Evolutionary conservation across 2,113 vertebrate species (phyloP).

Genomic region (Gambusia holbrooki): DNA sequence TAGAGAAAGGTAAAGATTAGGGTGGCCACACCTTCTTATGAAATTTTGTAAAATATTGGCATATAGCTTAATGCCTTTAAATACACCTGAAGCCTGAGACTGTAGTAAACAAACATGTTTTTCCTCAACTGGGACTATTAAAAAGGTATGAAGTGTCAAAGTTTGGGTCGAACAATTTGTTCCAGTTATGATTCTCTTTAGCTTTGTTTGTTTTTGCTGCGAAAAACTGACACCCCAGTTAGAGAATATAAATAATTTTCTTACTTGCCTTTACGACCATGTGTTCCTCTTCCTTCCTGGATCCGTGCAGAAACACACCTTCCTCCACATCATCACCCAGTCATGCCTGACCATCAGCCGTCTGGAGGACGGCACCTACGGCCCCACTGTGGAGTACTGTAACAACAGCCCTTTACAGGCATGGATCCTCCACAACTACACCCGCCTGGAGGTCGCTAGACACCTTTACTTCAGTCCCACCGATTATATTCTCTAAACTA

Average conservation of each 20-base stretch:
- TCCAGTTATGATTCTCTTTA: neutral
- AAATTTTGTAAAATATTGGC: too few species aligned
- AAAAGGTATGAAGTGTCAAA: neutral
- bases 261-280: constrained; percentile 48
- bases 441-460: constrained; percentile 85
- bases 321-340: constrained; percentile 92
- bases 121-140: neutral
- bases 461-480: constrained; percentile 89
- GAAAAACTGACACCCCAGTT: constrained; percentile 5
- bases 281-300: constrained; percentile 58
- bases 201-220: neutral
- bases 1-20: neutral
- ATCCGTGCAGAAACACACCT: constrained; percentile 85
- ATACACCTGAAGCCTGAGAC: neutral
- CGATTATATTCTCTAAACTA: constrained; percentile 87
- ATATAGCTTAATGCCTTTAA: too few species aligned
- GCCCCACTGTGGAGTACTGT: constrained; percentile 90
- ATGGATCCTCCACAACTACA: constrained; percentile 89
- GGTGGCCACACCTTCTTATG: too few species aligned
- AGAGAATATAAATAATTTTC: constrained; percentile 27
- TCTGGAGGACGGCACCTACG: constrained; percentile 84
- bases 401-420: constrained; percentile 81
- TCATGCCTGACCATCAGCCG: constrained; percentile 92
- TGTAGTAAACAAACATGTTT: neutral
- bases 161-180: neutral